phyloP scores from a whole-genome alignment of 2,797 vertebrate species.

The Dicrostonyx torquatus region DNA sequence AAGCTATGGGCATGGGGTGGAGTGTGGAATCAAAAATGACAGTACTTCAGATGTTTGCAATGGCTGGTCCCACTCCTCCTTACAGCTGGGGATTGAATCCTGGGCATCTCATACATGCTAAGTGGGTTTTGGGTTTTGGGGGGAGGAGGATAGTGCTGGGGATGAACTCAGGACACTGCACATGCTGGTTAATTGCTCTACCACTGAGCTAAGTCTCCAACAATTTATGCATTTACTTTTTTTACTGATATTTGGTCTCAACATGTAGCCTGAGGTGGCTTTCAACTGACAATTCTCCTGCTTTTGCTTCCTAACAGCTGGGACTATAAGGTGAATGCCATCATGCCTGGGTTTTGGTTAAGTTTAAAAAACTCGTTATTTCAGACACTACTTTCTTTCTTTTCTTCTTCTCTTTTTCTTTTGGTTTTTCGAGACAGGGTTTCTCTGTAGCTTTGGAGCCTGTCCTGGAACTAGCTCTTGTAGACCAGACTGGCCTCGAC shows the following conservation, averaged over 20 bases:
- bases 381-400: constrained; percentile 17
- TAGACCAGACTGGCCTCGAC: too few species aligned
- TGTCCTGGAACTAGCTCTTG: too few species aligned
- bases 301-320: background rate
- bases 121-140: background rate
- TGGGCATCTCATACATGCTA: background rate
- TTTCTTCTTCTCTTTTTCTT: too few species aligned
- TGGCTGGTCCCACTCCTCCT: background rate
- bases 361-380: constrained; percentile 27
- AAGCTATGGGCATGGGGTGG: background rate
- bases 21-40: background rate
- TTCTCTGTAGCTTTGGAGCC: too few species aligned
- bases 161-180: background rate
- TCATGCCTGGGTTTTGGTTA: background rate
- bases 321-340: background rate
- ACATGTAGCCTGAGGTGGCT: background rate
- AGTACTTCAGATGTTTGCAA: constrained; percentile 25
- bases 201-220: background rate
- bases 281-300: background rate
- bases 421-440: too few species aligned
- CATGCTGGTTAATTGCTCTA: background rate
- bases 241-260: background rate
- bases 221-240: background rate
- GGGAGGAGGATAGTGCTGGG: background rate
- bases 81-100: background rate